Conservation (phyloP, 2,797 vertebrate genomes). For the Neostethus bicornis region DNA sequence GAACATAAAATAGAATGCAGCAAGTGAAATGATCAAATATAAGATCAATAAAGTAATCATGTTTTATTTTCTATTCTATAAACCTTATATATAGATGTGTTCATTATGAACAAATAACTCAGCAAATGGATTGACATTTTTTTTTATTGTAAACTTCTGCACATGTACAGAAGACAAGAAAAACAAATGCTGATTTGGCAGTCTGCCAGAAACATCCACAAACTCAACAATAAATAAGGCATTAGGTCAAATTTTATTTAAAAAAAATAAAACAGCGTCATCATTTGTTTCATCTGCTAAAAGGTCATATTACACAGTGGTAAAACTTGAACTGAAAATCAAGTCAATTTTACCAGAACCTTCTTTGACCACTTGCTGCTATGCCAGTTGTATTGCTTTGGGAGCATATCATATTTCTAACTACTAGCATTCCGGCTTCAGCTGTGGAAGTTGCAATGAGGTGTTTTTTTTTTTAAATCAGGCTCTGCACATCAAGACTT, state of each 20-base stretch:
- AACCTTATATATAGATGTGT: not conserved
- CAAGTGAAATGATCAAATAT: not conserved
- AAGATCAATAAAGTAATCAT: not conserved
- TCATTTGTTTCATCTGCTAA: conserved; percentile 25
- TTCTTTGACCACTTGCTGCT: conserved; percentile 27
- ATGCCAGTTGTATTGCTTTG: conserved; percentile 54
- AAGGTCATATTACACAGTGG: conserved; percentile 43
- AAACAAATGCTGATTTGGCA: conserved; percentile 37
- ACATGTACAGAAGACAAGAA: conserved; percentile 48
- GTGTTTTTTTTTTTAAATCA: conserved; percentile 27
- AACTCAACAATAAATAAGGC: conserved; percentile 75
- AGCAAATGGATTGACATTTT: conserved; percentile 26
- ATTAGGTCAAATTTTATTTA: conserved; percentile 63
- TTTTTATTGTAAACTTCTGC: conserved; percentile 60
- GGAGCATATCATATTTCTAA: conserved; percentile 42
- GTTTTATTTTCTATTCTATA: too few species aligned
- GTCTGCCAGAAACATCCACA: conserved; percentile 37
- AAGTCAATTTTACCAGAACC: conserved; percentile 43
- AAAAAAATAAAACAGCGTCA: conserved; percentile 7
- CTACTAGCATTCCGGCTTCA: conserved; percentile 39
- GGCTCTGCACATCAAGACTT: conserved; percentile 22
- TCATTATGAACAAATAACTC: conserved; percentile 24
- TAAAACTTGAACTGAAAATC: conserved; percentile 45
- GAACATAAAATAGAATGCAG: too few species aligned
- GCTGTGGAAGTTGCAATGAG: conserved; percentile 28